Evolutionary conservation across 2,797 vertebrate species (phyloP).

Genomic region (Potorous gilbertii): DNA sequence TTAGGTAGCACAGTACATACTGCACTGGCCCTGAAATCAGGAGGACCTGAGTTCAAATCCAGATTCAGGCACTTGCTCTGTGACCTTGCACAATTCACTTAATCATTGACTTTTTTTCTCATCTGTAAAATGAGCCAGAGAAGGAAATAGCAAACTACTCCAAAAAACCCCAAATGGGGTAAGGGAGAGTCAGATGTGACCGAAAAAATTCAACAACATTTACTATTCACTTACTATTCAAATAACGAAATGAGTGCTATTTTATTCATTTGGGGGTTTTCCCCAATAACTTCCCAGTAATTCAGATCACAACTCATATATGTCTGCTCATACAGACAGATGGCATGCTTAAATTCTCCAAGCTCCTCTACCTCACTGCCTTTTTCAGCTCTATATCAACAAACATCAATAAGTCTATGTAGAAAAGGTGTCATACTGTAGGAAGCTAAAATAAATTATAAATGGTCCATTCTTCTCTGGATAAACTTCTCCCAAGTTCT

Average conservation of each 20-base stretch:
- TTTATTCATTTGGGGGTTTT: neutral
- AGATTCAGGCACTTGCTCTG: neutral
- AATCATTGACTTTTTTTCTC: neutral
- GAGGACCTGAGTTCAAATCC: neutral
- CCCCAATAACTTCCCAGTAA: neutral
- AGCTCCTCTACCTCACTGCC: conserved; percentile 43
- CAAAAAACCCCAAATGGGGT: neutral
- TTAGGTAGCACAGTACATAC: neutral
- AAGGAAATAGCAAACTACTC: neutral
- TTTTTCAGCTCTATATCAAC: conserved; percentile 64
- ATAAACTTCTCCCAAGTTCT: neutral
- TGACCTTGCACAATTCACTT: neutral
- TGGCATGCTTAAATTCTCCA: conserved; percentile 56
- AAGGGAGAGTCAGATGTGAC: neutral
- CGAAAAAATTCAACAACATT: neutral
- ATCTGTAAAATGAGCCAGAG: neutral
- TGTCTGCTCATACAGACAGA: conserved; percentile 29
- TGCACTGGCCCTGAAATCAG: neutral
- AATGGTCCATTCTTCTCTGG: conserved; percentile 4
- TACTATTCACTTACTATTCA: neutral
- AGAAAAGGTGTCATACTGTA: neutral
- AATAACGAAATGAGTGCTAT: neutral
- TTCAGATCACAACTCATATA: neutral
- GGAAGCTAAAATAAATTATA: conserved; percentile 21
- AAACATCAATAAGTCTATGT: conserved; percentile 33